Evolutionary conservation across 2,797 vertebrate genomes (phyloP), one percentile per base, ranked within the genome.

Genomic region (Neoniphon sammara): DNA sequence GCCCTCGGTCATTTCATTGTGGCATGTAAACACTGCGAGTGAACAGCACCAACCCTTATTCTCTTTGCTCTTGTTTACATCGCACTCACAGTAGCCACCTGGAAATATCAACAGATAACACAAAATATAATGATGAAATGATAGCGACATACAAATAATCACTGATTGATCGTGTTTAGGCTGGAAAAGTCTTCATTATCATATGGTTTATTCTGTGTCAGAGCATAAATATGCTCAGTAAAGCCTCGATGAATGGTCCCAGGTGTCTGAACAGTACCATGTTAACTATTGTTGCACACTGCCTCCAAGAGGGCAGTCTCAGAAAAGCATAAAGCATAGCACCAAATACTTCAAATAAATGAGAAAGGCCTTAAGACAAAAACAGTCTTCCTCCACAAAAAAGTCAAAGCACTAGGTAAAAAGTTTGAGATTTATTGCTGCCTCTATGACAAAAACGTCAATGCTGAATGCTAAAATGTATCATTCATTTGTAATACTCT

Each of bases 1-100:
- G 70, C 80, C 55, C 56, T 5, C 34, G 86, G 84, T 90, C 87
- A 87, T 46, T 80, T 84, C 84, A 83, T 81, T 69, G 60, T 67
- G 62, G 67, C 34, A 70, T 84, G 86, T 58, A 87, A 89, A 88
- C 83, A 84, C 52, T 69, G 34, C 9, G 79, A 80, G 79, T 76
- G 76, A 73, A 82, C 50, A 4, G 60, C 69, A 25, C 18, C 58
- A 27, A 25, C 25, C 54, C n/a, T 58, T 36, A 21, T 70, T 74
- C 66, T 66, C 53, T 17, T 34, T 15, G 66, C 71, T 80, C 47
- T 42, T 53, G 47, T 75, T 59, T 52, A 23, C 42, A 54, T 70
- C 57, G 60, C 56, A 66, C 47, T 61, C 42, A 36, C 57, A 66
- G 55, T 18, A 27, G 70, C 58, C 47, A 12, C 72, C 31, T 75